Evolutionary conservation across 2,888 invertebrate genomes (phyloP).

Genomic region (Drosophila macrospina): DNA sequence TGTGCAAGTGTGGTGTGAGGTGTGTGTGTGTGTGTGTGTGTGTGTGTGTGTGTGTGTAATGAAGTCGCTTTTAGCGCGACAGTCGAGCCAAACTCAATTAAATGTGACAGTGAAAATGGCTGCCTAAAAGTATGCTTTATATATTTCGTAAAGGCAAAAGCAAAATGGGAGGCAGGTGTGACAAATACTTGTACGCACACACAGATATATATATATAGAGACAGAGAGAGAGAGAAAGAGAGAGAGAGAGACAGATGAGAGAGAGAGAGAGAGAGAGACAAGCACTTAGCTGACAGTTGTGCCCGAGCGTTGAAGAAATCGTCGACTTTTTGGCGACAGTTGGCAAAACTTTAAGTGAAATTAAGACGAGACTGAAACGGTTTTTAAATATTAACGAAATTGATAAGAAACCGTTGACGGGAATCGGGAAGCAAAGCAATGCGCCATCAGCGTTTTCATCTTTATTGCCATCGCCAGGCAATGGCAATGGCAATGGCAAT

Average conservation of each 20-base stretch:
- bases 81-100: conserved; percentile 76
- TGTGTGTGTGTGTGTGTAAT: conserved; percentile 49
- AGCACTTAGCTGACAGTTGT: conserved; percentile 19
- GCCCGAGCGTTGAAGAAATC: neutral
- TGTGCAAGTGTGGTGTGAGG: neutral
- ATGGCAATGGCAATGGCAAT: too few species aligned
- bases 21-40: conserved; percentile 31
- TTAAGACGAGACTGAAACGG: conserved; percentile 3
- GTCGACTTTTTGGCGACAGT: conserved; percentile 11
- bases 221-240: neutral
- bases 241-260: conserved; percentile 8
- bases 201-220: neutral
- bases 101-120: conserved; percentile 79
- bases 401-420: neutral
- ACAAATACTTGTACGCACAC: conserved; percentile 36
- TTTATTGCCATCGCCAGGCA: conserved; percentile 24
- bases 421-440: conserved; percentile 23
- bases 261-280: conserved; percentile 10
- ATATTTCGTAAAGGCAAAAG: conserved; percentile 28
- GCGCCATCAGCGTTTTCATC: conserved; percentile 76
- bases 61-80: conserved; percentile 76
- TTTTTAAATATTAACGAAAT: conserved; percentile 8
- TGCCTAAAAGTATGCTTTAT: conserved; percentile 79
- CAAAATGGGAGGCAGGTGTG: conserved; percentile 47
- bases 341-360: conserved; percentile 17